Conservation (phyloP, 2,113 vertebrate species). For the Cricetomys ansorgei region DNA sequence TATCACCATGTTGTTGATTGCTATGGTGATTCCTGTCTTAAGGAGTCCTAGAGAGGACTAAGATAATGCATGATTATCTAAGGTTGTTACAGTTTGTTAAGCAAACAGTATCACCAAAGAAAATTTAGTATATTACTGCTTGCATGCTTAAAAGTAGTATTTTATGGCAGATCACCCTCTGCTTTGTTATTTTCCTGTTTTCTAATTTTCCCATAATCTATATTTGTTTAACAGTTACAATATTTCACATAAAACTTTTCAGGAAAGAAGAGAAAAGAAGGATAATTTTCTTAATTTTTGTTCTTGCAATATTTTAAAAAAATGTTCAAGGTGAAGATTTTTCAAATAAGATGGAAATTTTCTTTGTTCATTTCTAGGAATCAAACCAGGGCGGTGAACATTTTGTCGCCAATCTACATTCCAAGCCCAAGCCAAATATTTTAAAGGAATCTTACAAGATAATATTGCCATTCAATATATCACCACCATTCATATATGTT, state of each 20-base stretch:
- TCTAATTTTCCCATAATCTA: not conserved
- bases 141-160: not conserved
- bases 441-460: not conserved
- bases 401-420: not conserved
- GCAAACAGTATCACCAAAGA: conserved; percentile 38
- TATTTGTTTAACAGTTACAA: not conserved
- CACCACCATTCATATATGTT: not conserved
- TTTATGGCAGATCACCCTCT: not conserved
- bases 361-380: not conserved
- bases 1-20: conserved; percentile 11
- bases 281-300: not conserved
- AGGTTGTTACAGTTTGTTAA: not conserved
- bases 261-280: conserved; percentile 3
- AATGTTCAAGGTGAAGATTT: not conserved
- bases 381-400: not conserved
- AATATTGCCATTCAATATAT: not conserved
- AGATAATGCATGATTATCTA: conserved; percentile 21
- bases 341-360: not conserved
- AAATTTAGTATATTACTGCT: not conserved
- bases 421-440: not conserved
- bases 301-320: conserved; percentile 22
- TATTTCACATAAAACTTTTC: conserved; percentile 39
- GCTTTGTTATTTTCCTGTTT: conserved; percentile 24
- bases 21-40: conserved; percentile 9
- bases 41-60: not conserved